Evolutionary conservation across 2,113 vertebrate species (phyloP).

Genomic region (Lasiurus cinereus): DNA sequence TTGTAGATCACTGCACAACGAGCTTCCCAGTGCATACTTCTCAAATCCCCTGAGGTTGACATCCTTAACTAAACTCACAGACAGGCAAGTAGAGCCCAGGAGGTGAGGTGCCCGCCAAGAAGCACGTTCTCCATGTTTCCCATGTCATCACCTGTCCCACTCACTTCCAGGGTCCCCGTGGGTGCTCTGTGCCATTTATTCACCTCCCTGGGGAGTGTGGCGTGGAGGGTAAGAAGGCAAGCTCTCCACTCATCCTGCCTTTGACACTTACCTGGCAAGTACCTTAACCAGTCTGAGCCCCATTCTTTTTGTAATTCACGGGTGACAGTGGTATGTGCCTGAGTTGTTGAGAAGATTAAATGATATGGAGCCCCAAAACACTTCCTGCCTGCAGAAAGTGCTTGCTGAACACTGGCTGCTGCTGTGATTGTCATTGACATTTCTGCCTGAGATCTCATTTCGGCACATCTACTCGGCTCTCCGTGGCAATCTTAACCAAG

Average conservation of each 20-base stretch:
- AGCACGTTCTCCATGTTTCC: background rate
- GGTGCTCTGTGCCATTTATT: background rate
- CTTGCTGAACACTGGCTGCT: background rate
- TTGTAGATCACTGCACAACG: too few relatives aligned
- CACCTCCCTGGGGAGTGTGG: fast-evolving
- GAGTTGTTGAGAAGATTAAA: background rate
- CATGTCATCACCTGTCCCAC: fast-evolving
- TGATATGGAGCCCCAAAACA: background rate
- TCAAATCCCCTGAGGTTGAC: background rate
- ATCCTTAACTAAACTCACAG: background rate
- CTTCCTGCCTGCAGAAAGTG: background rate
- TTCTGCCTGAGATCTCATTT: background rate
- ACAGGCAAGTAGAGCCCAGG: background rate
- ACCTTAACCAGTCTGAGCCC: background rate
- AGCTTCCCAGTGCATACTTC: background rate
- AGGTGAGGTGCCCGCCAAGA: background rate
- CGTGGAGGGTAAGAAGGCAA: background rate
- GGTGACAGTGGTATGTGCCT: background rate
- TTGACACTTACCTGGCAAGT: background rate
- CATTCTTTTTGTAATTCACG: background rate
- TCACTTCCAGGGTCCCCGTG: fast-evolving
- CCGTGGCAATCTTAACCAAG: background rate
- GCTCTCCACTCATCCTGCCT: background rate
- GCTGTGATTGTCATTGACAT: background rate
- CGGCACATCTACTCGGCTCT: background rate